Conservation (phyloP, 2,888 invertebrate species). For the Drosophila pseudotalamancana region DNA sequence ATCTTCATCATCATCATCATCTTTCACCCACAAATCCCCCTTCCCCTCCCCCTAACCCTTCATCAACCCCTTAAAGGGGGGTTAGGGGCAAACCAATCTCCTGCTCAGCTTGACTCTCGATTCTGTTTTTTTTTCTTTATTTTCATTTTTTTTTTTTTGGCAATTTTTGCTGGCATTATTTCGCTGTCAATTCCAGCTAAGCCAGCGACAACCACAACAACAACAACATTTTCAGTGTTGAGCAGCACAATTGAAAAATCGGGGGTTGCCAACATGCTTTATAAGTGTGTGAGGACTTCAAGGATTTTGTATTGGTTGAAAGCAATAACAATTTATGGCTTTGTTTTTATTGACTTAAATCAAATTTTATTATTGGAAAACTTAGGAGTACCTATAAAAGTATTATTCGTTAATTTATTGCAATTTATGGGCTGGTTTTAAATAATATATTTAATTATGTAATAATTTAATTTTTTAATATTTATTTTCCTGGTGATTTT, state of each 20-base stretch:
- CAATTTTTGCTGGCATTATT: conserved; percentile 47
- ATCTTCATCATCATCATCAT: conserved; percentile 73
- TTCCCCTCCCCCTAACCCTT: neutral
- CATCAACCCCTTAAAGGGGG: neutral
- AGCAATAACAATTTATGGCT: neutral
- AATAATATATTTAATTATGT: too few species aligned
- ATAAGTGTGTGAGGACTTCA: neutral
- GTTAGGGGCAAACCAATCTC: conserved; percentile 1
- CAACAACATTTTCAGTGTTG: conserved; percentile 5
- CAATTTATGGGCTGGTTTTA: too few species aligned
- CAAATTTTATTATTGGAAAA: neutral
- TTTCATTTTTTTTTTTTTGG: conserved; percentile 17
- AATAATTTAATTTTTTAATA: too few species aligned
- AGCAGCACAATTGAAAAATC: conserved; percentile 10
- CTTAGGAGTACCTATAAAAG: too few species aligned
- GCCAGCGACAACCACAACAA: conserved; percentile 22
- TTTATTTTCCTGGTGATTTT: too few species aligned
- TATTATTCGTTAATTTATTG: too few species aligned
- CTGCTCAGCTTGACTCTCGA: conserved; percentile 11
- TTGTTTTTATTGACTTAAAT: neutral
- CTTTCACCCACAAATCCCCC: conserved; percentile 15
- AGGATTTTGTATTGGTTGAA: neutral
- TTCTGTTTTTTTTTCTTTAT: neutral
- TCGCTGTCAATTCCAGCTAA: conserved; percentile 55
- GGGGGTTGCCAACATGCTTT: conserved; percentile 11